Base-by-base conservation (phyloP, 2,113 vertebrate species). In the Muscicapa adusta region DNA sequence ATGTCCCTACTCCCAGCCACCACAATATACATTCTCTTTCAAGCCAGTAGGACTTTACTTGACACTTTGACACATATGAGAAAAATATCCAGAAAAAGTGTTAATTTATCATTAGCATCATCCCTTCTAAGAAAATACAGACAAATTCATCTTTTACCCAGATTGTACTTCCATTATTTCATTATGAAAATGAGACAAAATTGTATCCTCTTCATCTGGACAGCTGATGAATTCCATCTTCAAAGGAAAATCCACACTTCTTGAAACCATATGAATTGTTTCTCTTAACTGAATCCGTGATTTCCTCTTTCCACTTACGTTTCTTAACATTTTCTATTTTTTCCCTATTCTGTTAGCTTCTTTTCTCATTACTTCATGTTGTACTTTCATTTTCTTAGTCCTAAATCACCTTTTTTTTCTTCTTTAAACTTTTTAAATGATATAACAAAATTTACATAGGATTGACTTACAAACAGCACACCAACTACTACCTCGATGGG, bases 221-320 rank as follows among this genome's bases (percentile, higher is more conserved):
- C 63, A 78, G 76, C 89, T 81, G 79, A 95, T 84, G 68, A 95
- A 92, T 81, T 91, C 28, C 26, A 74, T 61, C 83, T 86, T 95
- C 94, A 81, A 94, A 96, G 74, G 25, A 94, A 92, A 78, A 92
- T 57, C 51, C 50, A 75, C 48, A 53, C 77, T 94, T 87, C 94
- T 85, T 91, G 91, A 94, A 87, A 68, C 80, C 93, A 95, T 85
- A 94, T 88, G 71, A 95, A 89, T 66, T 61, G 28, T 68, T 92
- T 62, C 58, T 75, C 22, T 22, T 10, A 31, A 74, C 50, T 60
- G 58, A 91, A 66, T 29, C 34, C 18, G 33, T 6, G 13, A 70
- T 70, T 88, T 91, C 66, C 53, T 68, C 61, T 61, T 40, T 33
- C 36, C 5, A 34, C 38, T 65, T 78, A 45, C 0, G 0, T 33